Evolutionary conservation across 2,113 vertebrate genomes (phyloP).

Genomic region (Cygnus atratus): DNA sequence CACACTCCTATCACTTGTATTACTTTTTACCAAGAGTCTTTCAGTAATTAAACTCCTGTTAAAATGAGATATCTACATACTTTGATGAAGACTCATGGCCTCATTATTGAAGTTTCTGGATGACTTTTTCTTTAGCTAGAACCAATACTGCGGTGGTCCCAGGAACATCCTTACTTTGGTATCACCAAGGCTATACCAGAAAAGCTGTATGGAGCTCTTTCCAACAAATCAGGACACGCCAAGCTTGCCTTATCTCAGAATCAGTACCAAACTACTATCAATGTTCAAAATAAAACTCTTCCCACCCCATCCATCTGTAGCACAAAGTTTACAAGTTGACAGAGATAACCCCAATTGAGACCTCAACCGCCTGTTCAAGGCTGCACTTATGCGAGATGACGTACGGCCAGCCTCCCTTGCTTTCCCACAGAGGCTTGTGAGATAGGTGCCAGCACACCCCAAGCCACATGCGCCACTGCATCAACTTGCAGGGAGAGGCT

Average conservation of each 20-base stretch:
- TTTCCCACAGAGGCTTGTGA: neutral
- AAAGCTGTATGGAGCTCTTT: neutral
- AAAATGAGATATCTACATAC: neutral
- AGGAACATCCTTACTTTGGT: neutral
- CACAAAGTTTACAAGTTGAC: neutral
- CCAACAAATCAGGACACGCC: neutral
- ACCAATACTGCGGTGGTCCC: neutral
- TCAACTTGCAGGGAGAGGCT: fast-evolving
- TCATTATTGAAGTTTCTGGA: neutral
- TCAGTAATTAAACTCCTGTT: neutral
- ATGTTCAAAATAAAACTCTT: neutral
- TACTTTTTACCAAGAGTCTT: neutral
- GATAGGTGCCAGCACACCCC: neutral
- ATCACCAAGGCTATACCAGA: neutral
- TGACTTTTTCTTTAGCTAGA: neutral
- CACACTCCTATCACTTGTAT: fast-evolving
- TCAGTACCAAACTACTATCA: neutral
- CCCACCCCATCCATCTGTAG: neutral
- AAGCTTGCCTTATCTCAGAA: neutral
- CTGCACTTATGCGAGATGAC: neutral
- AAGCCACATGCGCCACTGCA: fast-evolving
- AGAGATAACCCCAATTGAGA: neutral
- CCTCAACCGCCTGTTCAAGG: neutral
- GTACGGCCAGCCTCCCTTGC: fast-evolving
- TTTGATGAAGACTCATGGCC: neutral